Evolutionary conservation across 2,888 invertebrate species (phyloP), one percentile per base, ranked within the genome.

Genomic region (Thecocarcelia acutangulata): DNA sequence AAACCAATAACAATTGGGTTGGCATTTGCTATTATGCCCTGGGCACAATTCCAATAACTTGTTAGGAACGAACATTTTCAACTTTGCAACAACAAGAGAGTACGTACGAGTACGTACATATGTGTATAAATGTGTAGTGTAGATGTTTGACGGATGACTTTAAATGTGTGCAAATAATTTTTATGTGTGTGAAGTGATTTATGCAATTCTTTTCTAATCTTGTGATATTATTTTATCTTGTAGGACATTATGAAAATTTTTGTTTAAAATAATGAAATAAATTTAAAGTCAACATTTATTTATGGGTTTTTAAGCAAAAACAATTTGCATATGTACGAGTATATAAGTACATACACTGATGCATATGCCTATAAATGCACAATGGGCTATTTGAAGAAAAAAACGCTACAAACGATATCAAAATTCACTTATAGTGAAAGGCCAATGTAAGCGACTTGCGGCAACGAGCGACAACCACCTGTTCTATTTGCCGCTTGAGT

Each of bases 41-140:
- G 79, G 79, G 79, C 79, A 80, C 56, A 63, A 44, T 80, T 74
- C 79, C 74, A 80, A 78, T 61, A 52, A 54, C 15, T 48, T 4
- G 12, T 52, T 0, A 8, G n/a, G 28, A 28, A 28, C 21, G 21
- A 13, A n/a, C 6, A 8, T 13, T 24, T 52, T 52, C 11, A 33
- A 28, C 9, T 33, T 54, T 28, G 33, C n/a, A 15, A 19, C 15
- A 48, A 2, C 13, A 3, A 33, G 33, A 13, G 19, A 11, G 5
- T 3, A 13, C 17, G 12, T 40, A 24, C 52, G 12, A 17, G 37
- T 72, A 4, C 42, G 21, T 48, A 46, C 56, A 12, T 6, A 28
- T 6, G 6, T 28, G 3, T 28, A 28, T 28, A 28, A 28, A 28
- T n/a, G n/a, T 3, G 28, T 6, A 28, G 6, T 28, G 28, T 6